Percentiles rank a stretch among this genome's conserved stretches.
These are phyloP conservation scores for Montipora capricornis DNA, from an alignment of 64 coral and sea anemone species.

Conservation along the genomic window DNA sequence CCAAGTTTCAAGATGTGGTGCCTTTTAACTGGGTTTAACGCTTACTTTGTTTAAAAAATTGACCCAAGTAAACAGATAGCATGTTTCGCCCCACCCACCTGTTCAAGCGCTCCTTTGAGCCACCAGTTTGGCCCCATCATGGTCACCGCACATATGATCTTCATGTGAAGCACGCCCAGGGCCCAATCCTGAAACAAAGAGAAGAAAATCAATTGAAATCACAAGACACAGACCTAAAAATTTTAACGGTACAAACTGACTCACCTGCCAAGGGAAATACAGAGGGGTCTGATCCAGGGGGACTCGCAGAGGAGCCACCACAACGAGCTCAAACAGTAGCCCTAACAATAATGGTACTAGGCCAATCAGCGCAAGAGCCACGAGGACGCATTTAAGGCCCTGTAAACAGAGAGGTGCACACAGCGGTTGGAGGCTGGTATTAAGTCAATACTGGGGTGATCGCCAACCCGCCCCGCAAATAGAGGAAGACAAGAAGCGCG, in stretches of 20 bases:
- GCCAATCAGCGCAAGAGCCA: slow-evolving; percentile 87
- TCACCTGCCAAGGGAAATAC: slow-evolving; percentile 97
- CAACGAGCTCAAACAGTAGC: slow-evolving; percentile 96
- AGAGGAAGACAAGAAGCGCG: background rate
- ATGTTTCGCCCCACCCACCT: slow-evolving; percentile 44
- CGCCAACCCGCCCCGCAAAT: background rate
- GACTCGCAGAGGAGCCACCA: slow-evolving; percentile 96
- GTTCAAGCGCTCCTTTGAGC: slow-evolving; percentile 93
- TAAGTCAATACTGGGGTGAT: too few species aligned
- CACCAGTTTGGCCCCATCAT: slow-evolving; percentile 99
- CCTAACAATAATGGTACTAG: slow-evolving; percentile 91
- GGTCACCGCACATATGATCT: slow-evolving; percentile 98
- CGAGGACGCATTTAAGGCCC: slow-evolving; percentile 82
- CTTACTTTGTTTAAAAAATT: background rate
- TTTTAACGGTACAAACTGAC: too few species aligned
- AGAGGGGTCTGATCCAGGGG: slow-evolving; percentile 96
- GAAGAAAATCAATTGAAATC: background rate
- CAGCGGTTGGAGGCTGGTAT: background rate
- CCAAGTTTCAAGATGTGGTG: too few species aligned
- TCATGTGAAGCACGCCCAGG: slow-evolving; percentile 96
- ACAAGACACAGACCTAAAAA: background rate
- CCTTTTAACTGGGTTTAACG: background rate
- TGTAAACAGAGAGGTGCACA: background rate
- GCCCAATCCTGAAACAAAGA: slow-evolving; percentile 89
- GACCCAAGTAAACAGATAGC: background rate